These are phyloP conservation scores for Habroteleia sp. DNA, from an alignment of 2,888 invertebrate species.

Conservation along the genomic window DNA sequence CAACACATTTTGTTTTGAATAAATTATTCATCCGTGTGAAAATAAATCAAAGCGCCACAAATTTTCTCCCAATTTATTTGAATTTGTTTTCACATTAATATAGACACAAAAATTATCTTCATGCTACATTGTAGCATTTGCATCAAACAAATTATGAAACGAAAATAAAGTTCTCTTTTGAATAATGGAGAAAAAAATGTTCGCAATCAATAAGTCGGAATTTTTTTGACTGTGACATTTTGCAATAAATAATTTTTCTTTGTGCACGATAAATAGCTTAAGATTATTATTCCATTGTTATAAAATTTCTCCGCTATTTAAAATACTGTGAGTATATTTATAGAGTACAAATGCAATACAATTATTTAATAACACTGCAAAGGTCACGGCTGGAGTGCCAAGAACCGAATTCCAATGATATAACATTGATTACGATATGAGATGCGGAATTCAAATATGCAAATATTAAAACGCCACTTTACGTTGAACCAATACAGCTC, in stretches of 20 bases:
- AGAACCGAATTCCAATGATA: conserved; percentile 48
- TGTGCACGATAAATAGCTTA: conserved; percentile 10
- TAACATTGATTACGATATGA: conserved; percentile 43
- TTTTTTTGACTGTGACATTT: background rate
- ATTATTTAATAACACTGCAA: conserved; percentile 43
- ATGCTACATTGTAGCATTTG: too few species aligned
- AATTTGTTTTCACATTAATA: too few species aligned
- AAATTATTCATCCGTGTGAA: too few species aligned
- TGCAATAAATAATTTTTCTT: conserved; percentile 20
- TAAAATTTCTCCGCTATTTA: background rate
- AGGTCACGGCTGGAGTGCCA: conserved; percentile 52
- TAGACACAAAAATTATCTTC: too few species aligned
- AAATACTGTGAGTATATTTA: conserved; percentile 21
- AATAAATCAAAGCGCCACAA: too few species aligned
- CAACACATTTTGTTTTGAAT: too few species aligned
- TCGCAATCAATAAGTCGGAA: too few species aligned
- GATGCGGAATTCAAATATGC: conserved; percentile 55
- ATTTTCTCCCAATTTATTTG: too few species aligned
- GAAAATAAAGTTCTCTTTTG: too few species aligned
- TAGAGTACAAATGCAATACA: conserved; percentile 39
- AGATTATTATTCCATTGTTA: conserved; percentile 12
- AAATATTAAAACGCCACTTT: conserved; percentile 42
- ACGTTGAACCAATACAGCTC: conserved; percentile 12
- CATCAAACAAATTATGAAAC: too few species aligned
- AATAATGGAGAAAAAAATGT: too few species aligned